Conservation (phyloP, 2,113 vertebrate species). For the rabbit (Oryctolagus cuniculus) region mOryCun1.1 NC_091442.1:20910001-20910500, state of each 20-base stretch:
- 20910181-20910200: slow-evolving; percentile 1
- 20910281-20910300: slow-evolving; percentile 1
- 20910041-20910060: not conserved
- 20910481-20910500: not conserved
- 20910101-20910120: not conserved
- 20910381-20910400: not conserved
- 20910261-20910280: slow-evolving; percentile 38
- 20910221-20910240: slow-evolving; percentile 62
- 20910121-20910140: not conserved
- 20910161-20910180: slow-evolving; percentile 37
- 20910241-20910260: slow-evolving; percentile 28
- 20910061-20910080: not conserved
- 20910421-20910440: not conserved
- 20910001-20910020: not conserved
- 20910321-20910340: slow-evolving; percentile 18
- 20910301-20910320: not conserved
- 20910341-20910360: not conserved
- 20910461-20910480: not conserved
- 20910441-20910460: not conserved
- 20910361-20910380: slow-evolving; percentile 1
- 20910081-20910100: not conserved
- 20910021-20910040: slow-evolving; percentile 29
- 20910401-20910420: not conserved
- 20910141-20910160: not conserved
- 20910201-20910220: slow-evolving; percentile 51